phyloP scores from a whole-genome alignment of 2,113 vertebrate genomes.

The Origma solitaria region DNA sequence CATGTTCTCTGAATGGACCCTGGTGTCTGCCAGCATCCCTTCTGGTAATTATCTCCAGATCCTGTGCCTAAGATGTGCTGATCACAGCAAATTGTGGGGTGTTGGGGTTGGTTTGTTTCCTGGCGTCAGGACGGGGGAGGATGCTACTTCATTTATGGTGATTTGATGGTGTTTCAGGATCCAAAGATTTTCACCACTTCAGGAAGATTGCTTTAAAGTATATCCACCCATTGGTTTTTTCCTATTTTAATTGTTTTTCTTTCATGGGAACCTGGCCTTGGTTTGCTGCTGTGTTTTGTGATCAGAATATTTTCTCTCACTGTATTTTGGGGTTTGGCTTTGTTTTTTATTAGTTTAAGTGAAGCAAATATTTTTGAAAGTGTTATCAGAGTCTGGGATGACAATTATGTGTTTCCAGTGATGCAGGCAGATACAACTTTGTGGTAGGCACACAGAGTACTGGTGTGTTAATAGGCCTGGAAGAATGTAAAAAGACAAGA shows the following conservation, averaged over 20 bases:
- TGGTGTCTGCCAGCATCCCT: background rate
- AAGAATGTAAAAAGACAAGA: background rate
- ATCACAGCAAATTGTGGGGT: background rate
- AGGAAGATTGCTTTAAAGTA: background rate
- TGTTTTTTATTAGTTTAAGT: background rate
- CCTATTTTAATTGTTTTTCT: background rate
- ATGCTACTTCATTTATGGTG: background rate
- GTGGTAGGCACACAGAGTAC: background rate
- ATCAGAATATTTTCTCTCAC: background rate
- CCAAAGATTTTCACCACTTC: background rate
- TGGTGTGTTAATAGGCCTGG: background rate
- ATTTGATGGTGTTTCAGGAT: background rate
- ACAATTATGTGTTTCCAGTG: background rate
- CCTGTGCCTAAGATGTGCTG: background rate
- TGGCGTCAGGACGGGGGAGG: background rate
- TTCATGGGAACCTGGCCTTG: background rate
- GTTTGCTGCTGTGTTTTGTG: background rate
- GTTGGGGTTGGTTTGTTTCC: background rate
- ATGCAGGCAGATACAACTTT: background rate
- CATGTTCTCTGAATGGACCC: background rate
- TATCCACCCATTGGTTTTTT: background rate
- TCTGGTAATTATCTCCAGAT: background rate
- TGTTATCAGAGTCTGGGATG: background rate
- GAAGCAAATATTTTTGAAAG: background rate
- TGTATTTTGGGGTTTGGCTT: background rate